These are phyloP conservation scores for Bombus terrestris DNA, from an alignment of 1,140 invertebrate genomes.

Conservation along the genomic window DNA sequence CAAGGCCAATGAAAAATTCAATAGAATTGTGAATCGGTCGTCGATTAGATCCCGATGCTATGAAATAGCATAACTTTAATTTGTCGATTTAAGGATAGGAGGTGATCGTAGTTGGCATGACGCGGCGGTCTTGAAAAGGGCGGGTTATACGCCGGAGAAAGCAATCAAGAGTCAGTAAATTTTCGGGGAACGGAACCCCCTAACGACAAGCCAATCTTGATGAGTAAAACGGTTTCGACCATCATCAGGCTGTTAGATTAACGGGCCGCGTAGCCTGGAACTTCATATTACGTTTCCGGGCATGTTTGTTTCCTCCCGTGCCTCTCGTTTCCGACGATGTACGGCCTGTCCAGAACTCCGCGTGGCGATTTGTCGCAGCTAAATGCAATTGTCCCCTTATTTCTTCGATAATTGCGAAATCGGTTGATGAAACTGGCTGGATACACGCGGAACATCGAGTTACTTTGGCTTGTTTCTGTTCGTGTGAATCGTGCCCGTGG, in stretches of 20 bases:
- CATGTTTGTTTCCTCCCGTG: slow-evolving; percentile 51
- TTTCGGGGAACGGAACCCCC: slow-evolving; percentile 12
- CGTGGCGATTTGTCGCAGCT: slow-evolving; percentile 62
- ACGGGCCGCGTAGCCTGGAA: slow-evolving; percentile 45
- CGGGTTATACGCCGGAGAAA: slow-evolving; percentile 19
- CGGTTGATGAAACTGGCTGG: slow-evolving; percentile 49
- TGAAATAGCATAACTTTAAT: background rate
- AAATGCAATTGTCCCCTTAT: slow-evolving; percentile 69
- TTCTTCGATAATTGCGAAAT: slow-evolving; percentile 71
- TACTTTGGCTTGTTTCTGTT: too few species aligned
- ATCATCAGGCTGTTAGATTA: slow-evolving; percentile 52
- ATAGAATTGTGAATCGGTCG: background rate
- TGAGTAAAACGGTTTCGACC: slow-evolving; percentile 53
- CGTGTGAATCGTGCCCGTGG: background rate
- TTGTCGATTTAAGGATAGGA: slow-evolving; percentile 20
- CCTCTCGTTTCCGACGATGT: slow-evolving; percentile 43
- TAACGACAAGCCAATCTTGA: slow-evolving; percentile 43
- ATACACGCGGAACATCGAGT: too few species aligned
- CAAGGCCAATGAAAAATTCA: too few species aligned
- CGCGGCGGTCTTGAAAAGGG: background rate
- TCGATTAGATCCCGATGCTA: background rate
- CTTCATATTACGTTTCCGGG: slow-evolving; percentile 65
- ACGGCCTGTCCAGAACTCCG: slow-evolving; percentile 8
- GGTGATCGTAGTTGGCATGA: background rate
- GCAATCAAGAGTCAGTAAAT: slow-evolving; percentile 34